Evolutionary conservation across 1,140 invertebrate species (phyloP).

Genomic region (Hycleus cichorii): DNA sequence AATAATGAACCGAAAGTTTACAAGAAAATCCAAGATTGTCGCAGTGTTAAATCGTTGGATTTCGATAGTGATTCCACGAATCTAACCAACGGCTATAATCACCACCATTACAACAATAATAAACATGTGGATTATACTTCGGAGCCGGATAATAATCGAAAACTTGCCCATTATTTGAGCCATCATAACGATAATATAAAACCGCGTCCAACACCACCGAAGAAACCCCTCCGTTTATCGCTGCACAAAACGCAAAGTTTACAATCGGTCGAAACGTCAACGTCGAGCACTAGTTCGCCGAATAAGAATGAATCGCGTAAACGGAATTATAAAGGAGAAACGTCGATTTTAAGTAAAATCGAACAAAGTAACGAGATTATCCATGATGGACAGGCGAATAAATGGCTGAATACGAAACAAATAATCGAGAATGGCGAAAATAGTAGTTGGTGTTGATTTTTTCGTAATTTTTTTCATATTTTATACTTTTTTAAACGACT

Average conservation of each 20-base stretch:
- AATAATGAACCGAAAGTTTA: conserved; percentile 27
- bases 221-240: conserved; percentile 74
- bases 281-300: conserved; percentile 30
- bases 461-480: too few relatives aligned
- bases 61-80: conserved; percentile 53
- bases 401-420: too few relatives aligned
- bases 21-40: conserved; percentile 43
- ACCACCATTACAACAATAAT: conserved; percentile 26
- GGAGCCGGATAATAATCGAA: conserved; percentile 48
- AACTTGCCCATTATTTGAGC: conserved; percentile 36
- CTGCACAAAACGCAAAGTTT: conserved; percentile 73
- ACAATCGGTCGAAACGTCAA: conserved; percentile 59
- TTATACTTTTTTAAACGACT: too few relatives aligned
- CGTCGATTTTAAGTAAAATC: conserved; percentile 26
- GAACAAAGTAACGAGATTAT: conserved; percentile 16
- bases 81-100: conserved; percentile 32
- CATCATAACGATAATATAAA: conserved; percentile 25
- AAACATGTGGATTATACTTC: conserved; percentile 48
- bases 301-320: conserved; percentile 39
- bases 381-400: background rate
- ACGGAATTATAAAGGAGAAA: conserved; percentile 50
- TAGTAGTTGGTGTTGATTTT: too few relatives aligned
- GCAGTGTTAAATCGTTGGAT: conserved; percentile 58
- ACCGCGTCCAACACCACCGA: conserved; percentile 65
- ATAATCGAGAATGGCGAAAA: too few relatives aligned